Evolutionary conservation across 2,888 invertebrate species (phyloP).

Genomic region (Thera obeliscata): DNA sequence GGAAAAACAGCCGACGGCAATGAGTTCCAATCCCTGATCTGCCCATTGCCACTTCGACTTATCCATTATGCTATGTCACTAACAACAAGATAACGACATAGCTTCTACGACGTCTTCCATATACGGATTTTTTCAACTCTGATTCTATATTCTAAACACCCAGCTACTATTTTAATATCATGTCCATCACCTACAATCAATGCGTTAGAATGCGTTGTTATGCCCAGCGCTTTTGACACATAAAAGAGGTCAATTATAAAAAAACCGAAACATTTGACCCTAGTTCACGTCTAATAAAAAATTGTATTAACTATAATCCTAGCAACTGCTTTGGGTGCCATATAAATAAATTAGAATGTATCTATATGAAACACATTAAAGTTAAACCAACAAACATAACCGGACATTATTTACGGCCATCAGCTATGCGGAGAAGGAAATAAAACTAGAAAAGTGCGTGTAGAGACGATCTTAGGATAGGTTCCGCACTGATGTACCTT

Average conservation of each 20-base stretch:
- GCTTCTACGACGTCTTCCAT: too few species aligned
- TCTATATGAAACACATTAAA: slow-evolving; percentile 72
- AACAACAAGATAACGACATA: too few species aligned
- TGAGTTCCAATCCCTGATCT: too few species aligned
- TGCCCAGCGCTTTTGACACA: slow-evolving; percentile 6
- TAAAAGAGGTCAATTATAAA: slow-evolving; percentile 24
- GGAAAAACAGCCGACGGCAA: too few species aligned
- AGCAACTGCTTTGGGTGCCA: slow-evolving; percentile 52
- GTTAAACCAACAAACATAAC: slow-evolving; percentile 79
- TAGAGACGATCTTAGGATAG: slow-evolving; percentile 1
- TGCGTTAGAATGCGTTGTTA: neutral
- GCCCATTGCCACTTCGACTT: too few species aligned
- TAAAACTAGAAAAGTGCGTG: slow-evolving; percentile 25
- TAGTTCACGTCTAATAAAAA: slow-evolving; percentile 46
- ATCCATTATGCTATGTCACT: too few species aligned
- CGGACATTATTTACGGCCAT: slow-evolving; percentile 71
- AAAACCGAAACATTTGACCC: slow-evolving; percentile 39
- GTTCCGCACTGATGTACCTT: slow-evolving; percentile 13
- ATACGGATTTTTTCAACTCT: too few species aligned
- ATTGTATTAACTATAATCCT: slow-evolving; percentile 48
- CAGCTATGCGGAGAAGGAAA: slow-evolving; percentile 57
- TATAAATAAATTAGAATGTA: slow-evolving; percentile 72
- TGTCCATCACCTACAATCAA: too few species aligned
- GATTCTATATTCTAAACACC: too few species aligned
- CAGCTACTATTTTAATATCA: too few species aligned